Percentiles rank a stretch among this genome's conserved stretches.
These are phyloP conservation scores for Sitodiplosis mosellana DNA, from an alignment of 1,140 invertebrate genomes.

Conservation along the genomic window DNA sequence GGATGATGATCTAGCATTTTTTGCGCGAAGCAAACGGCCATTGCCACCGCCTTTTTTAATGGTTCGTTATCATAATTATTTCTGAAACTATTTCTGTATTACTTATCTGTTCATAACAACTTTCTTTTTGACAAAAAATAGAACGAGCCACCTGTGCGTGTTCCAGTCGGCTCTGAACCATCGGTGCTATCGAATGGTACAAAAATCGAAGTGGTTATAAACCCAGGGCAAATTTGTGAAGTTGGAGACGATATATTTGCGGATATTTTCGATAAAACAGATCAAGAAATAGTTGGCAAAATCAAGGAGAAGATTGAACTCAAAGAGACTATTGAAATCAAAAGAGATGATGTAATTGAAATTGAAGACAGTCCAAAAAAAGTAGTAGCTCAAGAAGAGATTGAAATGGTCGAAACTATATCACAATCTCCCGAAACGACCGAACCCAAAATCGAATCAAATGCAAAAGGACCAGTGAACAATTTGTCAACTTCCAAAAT, in stretches of 20 bases:
- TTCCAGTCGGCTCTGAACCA: no score
- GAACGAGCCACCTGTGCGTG: no score
- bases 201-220: neutral
- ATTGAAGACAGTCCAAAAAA: neutral
- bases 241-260: constrained; percentile 42
- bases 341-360: neutral
- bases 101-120: no score
- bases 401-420: neutral
- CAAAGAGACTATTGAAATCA: neutral
- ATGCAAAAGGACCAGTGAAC: neutral
- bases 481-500: neutral
- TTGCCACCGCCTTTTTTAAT: no score
- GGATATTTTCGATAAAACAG: constrained; percentile 32
- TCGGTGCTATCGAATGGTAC: no score
- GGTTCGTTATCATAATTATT: no score
- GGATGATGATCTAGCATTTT: neutral
- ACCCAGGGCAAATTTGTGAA: neutral
- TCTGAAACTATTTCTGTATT: no score
- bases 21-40: no score
- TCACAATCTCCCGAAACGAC: no score
- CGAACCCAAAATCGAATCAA: no score
- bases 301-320: neutral
- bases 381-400: no score
- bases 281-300: neutral
- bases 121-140: no score